phyloP scores from a whole-genome alignment of 2,797 vertebrate genomes.

The Melanotaenia maccullochi region DNA sequence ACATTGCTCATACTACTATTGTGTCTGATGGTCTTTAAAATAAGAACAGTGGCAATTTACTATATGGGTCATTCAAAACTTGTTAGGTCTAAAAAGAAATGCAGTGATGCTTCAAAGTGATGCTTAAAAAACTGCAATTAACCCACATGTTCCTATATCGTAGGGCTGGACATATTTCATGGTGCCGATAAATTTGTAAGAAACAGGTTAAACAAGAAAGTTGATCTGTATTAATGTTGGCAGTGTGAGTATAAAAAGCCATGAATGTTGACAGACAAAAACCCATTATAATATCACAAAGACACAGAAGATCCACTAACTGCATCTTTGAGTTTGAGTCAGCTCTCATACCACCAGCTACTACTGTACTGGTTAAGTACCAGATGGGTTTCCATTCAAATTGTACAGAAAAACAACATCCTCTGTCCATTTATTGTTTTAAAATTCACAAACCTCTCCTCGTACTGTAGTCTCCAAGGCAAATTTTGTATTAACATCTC shows the following conservation, averaged over 20 bases:
- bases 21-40: no score
- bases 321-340: conserved; percentile 21
- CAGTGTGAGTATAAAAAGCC: conserved; percentile 48
- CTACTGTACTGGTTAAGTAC: neutral
- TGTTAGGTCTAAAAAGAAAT: neutral
- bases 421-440: neutral
- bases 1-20: no score
- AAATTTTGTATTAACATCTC: conserved; percentile 48
- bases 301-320: conserved; percentile 15
- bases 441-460: conserved; percentile 7
- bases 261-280: conserved; percentile 43
- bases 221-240: conserved; percentile 28
- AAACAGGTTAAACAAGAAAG: conserved; percentile 23
- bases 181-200: neutral
- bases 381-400: conserved; percentile 16
- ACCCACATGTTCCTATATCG: neutral
- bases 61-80: neutral
- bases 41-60: no score
- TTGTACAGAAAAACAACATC: conserved; percentile 9
- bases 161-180: no score
- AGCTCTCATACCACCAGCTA: conserved; percentile 23
- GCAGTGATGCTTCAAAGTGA: neutral
- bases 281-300: conserved; percentile 52
- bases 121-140: neutral
- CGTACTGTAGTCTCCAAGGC: conserved; percentile 12